Percentiles rank a stretch among this genome's conserved stretches.
These are phyloP conservation scores for Pithys albifrons DNA, from an alignment of 2,113 vertebrate genomes.

Conservation along the genomic window DNA sequence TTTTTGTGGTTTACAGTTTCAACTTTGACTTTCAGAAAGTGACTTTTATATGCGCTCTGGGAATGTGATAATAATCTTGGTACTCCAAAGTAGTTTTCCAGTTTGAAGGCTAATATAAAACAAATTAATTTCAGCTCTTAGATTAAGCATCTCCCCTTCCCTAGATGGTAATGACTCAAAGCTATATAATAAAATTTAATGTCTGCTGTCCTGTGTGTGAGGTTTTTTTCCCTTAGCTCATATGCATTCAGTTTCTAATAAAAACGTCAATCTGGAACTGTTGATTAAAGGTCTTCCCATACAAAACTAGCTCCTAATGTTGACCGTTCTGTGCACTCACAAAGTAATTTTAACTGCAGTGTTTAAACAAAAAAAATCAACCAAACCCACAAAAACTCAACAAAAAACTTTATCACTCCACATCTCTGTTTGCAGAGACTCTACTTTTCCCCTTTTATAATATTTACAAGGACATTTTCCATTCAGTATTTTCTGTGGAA, in stretches of 20 bases:
- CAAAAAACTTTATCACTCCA: neutral
- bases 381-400: neutral
- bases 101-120: slow-evolving; percentile 39
- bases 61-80: slow-evolving; percentile 39
- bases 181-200: slow-evolving; percentile 17
- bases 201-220: neutral
- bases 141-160: slow-evolving; percentile 17
- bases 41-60: slow-evolving; percentile 17
- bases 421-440: neutral
- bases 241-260: neutral
- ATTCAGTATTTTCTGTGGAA: neutral
- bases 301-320: neutral
- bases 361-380: neutral
- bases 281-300: neutral
- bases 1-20: slow-evolving; percentile 53
- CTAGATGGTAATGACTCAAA: slow-evolving; percentile 19
- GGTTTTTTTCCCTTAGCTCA: neutral
- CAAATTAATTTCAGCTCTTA: slow-evolving; percentile 47
- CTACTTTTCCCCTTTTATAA: neutral
- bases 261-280: neutral
- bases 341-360: neutral
- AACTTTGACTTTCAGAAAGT: slow-evolving; percentile 41
- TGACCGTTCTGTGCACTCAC: neutral
- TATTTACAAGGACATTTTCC: neutral
- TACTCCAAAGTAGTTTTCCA: slow-evolving; percentile 38